These are phyloP conservation scores for Athene noctua DNA, from an alignment of 2,113 vertebrate genomes.

Conservation along the genomic window DNA sequence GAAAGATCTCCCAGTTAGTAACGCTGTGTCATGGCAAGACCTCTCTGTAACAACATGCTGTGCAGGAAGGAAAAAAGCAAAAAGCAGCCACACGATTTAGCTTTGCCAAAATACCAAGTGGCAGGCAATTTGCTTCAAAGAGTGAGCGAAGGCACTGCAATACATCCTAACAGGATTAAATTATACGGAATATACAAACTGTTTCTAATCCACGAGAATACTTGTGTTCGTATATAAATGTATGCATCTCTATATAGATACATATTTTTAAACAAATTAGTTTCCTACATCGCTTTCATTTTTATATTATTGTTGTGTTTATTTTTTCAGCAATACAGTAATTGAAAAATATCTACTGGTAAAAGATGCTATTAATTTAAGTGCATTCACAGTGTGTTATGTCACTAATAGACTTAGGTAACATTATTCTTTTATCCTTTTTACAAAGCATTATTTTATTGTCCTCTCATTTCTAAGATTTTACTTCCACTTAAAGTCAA, in stretches of 20 bases:
- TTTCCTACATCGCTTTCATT: conserved; percentile 44
- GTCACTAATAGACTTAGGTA: conserved; percentile 69
- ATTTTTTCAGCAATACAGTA: conserved; percentile 69
- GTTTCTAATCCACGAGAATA: background rate
- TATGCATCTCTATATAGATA: background rate
- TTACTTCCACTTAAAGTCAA: conserved; percentile 68
- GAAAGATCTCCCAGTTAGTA: conserved; percentile 5
- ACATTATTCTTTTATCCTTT: conserved; percentile 70
- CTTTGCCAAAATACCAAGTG: conserved; percentile 1
- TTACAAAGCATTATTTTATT: conserved; percentile 73
- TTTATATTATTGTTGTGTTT: conserved; percentile 54
- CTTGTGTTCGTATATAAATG: background rate
- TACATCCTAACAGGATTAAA: conserved; percentile 40
- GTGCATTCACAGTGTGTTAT: conserved; percentile 67
- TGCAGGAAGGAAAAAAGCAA: background rate
- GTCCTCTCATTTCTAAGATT: conserved; percentile 69
- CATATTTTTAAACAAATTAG: conserved; percentile 6
- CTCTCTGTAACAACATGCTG: background rate
- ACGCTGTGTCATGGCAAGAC: background rate
- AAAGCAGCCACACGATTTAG: background rate
- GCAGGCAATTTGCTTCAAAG: background rate
- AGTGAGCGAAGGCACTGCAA: background rate
- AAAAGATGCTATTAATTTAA: conserved; percentile 76
- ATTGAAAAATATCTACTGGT: conserved; percentile 73
- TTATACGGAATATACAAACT: background rate